These are phyloP conservation scores for Petrophora chlorosata DNA, from an alignment of 2,888 invertebrate genomes.

Conservation along the genomic window DNA sequence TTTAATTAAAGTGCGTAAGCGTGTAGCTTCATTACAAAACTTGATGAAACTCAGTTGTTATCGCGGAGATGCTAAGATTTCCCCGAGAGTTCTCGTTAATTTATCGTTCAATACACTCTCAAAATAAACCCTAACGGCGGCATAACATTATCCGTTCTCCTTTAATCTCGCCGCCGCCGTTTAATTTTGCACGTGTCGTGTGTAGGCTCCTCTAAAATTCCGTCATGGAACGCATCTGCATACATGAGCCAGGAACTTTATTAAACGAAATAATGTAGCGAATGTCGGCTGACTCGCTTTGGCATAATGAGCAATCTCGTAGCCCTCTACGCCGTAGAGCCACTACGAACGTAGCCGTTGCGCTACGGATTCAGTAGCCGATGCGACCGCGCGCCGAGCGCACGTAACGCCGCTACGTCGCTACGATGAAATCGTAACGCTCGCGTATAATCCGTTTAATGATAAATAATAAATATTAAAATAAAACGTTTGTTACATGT, in stretches of 20 bases:
- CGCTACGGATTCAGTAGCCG: conserved; percentile 44
- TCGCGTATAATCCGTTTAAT: conserved; percentile 10
- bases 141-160: conserved; percentile 14
- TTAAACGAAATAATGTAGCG: conserved; percentile 68
- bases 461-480: neutral
- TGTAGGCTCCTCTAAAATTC: conserved; percentile 15
- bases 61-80: conserved; percentile 14
- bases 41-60: neutral
- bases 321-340: conserved; percentile 39
- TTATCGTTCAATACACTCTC: conserved; percentile 25
- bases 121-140: conserved; percentile 21
- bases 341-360: conserved; percentile 22
- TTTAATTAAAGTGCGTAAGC: neutral
- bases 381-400: conserved; percentile 39
- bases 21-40: conserved; percentile 8
- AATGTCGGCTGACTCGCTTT: conserved; percentile 51
- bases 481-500: neutral
- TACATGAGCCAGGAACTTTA: conserved; percentile 50
- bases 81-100: conserved; percentile 12
- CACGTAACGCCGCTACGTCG: conserved; percentile 40
- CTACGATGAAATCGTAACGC: conserved; percentile 10
- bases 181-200: conserved; percentile 11
- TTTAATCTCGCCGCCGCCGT: conserved; percentile 15
- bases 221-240: conserved; percentile 36
- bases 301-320: conserved; percentile 63